Base-by-base conservation (phyloP, 1,140 invertebrate genomes). In the Pseudomyrmex concolor region DNA sequence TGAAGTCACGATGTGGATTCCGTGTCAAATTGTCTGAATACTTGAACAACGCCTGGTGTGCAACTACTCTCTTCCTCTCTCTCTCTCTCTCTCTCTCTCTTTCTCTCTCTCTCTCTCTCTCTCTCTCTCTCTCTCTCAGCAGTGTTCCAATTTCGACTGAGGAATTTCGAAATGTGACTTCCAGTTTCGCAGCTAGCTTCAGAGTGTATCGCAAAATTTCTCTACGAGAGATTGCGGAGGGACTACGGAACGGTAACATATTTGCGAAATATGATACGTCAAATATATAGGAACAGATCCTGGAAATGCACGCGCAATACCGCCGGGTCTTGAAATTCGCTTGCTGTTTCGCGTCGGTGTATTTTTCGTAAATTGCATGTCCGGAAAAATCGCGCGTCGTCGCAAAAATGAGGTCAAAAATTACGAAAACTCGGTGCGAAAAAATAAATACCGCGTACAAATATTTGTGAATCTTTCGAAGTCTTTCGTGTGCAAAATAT, bases 341-440 rank as follows among this genome's bases (percentile, higher is more conserved):
- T 34, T 51, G 50, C 13, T 51, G 3, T 71, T 71, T 17, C 34
- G 5, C 34, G 34, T 43, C 15, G 12, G 2, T 34, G 4, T 57
- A 57, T 19, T 59, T 73, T 60, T 60, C 57, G 9, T 43, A 59
- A 73, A 60, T 73, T 22, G 19, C n/a, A 8, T 13, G 45, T 67
- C 10, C 2, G 8, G 45, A 17, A 48, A 48, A 45, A 17, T 10
- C 34, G 34, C 34, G 34, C 34, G 34, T 51, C 50, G 13, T 51
- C 50, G 9, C 9, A 51, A 51, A 51, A 51, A 13, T 10, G 50
- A 51, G 50, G 13, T 51, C 3, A 34, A 5, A 5, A 34, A 34
- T 34, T 34, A 34, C 0, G 34, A 34, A 34, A 34, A 34, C 5
- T 7, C 34, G 0, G 5, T 0, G 34, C 34, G 4, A 34, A 34